A percentile compares a stretch with the other conserved stretches of the same genome.
Evolutionary conservation across 2,888 invertebrate species (phyloP).

Genomic region (Leptarthrus brevirostris): DNA sequence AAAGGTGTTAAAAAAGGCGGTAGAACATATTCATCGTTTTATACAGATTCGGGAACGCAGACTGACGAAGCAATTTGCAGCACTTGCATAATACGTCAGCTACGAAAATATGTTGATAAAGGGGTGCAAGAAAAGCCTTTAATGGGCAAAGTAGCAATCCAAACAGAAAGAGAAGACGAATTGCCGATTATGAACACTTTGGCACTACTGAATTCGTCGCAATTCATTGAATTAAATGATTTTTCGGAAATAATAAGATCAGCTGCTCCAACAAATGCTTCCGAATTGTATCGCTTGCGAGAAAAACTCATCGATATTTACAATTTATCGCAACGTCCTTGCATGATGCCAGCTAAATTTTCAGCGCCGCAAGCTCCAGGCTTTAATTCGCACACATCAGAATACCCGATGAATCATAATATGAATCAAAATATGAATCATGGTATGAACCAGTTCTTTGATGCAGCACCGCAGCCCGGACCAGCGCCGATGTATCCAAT

Average conservation of each 20-base stretch:
- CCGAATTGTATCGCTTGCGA: slow-evolving; percentile 36
- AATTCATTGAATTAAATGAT: slow-evolving; percentile 50
- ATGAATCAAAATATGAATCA: too few relatives aligned
- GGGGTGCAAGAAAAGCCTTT: slow-evolving; percentile 13
- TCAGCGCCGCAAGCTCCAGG: neutral
- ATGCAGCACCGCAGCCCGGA: neutral
- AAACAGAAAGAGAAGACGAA: slow-evolving; percentile 26
- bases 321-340: slow-evolving; percentile 20
- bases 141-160: neutral
- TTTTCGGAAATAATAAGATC: slow-evolving; percentile 46
- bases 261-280: slow-evolving; percentile 29
- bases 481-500: neutral
- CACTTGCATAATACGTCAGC: slow-evolving; percentile 43
- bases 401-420: too few relatives aligned
- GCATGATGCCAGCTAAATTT: slow-evolving; percentile 1
- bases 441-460: neutral
- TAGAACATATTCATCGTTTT: slow-evolving; percentile 15
- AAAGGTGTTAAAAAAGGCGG: neutral
- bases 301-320: slow-evolving; percentile 49
- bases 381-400: neutral
- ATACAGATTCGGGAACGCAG: slow-evolving; percentile 38
- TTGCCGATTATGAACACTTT: slow-evolving; percentile 30
- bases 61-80: slow-evolving; percentile 32
- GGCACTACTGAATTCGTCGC: slow-evolving; percentile 44
- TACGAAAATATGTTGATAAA: slow-evolving; percentile 31